Base-by-base conservation (phyloP, 2,888 invertebrate species). In the Tethea ocularis region DNA sequence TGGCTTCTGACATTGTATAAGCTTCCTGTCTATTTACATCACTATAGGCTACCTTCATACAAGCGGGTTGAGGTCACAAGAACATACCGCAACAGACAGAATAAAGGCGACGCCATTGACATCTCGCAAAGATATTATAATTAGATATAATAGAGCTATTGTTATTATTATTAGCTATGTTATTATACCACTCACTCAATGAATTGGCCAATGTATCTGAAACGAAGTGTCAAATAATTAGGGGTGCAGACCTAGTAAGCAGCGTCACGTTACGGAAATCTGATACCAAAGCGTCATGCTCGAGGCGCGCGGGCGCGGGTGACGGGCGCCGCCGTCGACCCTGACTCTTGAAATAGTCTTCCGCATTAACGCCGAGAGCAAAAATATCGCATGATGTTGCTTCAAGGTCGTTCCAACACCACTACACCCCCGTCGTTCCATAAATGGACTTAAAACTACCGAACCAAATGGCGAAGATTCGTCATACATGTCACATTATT, bases 291-390 rank as follows among this genome's bases (percentile, higher is more conserved):
- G 71, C 80, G 84, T 83, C 78, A 80, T 65, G 68, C 62, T 66
- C 57, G 63, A 67, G 71, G 74, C 69, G 71, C 78, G 83, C 82
- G 82, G 82, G 83, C 79, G 83, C 82, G 84, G 84, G 87, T 83
- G 86, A 83, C 84, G 86, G 87, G 84, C 83, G 84, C 78, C 83
- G 84, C 78, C 78, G 71, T 75, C 75, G 91, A 82, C 93, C 92
- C 91, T 93, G 92, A 91, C 92, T 92, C 93, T 92, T 93, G 91
- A 93, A 93, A 93, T 93, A 93, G 93, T 91, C 93, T 92, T 93
- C 93, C 93, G 93, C 89, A 86, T 92, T 89, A 89, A 86, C 85
- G 86, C 75, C 74, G 85, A 86, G 85, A 86, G 89, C 89, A 84
- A 91, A 93, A 92, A 92, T 93, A 91, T 90, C 89, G 90, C 86